Percentiles rank a stretch among this genome's conserved stretches.
Conservation (phyloP, 2,888 invertebrate species). For the Phlogophora meticulosa region DNA sequence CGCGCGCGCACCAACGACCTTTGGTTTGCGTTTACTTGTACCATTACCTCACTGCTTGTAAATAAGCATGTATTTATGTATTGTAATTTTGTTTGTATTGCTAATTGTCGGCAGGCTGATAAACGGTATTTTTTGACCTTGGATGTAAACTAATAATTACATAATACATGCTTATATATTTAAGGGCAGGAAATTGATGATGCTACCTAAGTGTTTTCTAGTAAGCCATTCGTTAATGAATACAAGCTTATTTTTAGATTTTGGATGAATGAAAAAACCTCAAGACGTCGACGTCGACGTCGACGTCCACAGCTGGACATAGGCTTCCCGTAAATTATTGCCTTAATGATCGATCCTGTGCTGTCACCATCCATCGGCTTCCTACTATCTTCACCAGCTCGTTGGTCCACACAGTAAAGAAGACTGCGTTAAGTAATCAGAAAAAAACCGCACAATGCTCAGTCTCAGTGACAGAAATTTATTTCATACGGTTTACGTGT, state of each 20-base stretch:
- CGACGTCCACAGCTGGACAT: too few species aligned
- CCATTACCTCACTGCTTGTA: slow-evolving; percentile 59
- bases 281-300: too few species aligned
- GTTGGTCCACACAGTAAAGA: too few species aligned
- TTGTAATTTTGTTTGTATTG: slow-evolving; percentile 45
- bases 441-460: too few species aligned
- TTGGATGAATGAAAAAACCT: background rate
- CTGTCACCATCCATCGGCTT: too few species aligned
- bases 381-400: too few species aligned
- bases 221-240: too few species aligned
- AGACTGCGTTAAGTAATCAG: background rate
- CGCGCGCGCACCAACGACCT: slow-evolving; percentile 53
- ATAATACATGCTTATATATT: background rate
- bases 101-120: slow-evolving; percentile 34
- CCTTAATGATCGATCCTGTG: too few species aligned
- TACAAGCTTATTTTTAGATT: background rate
- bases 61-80: slow-evolving; percentile 39
- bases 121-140: slow-evolving; percentile 45
- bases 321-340: too few species aligned
- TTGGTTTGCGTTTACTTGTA: slow-evolving; percentile 59
- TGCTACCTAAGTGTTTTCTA: too few species aligned
- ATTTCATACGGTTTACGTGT: background rate
- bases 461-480: background rate
- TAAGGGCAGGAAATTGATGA: background rate
- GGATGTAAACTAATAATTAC: slow-evolving; percentile 6